These are phyloP conservation scores for Ormyrus thymus DNA, from an alignment of 2,888 invertebrate genomes.

Conservation along the genomic window DNA sequence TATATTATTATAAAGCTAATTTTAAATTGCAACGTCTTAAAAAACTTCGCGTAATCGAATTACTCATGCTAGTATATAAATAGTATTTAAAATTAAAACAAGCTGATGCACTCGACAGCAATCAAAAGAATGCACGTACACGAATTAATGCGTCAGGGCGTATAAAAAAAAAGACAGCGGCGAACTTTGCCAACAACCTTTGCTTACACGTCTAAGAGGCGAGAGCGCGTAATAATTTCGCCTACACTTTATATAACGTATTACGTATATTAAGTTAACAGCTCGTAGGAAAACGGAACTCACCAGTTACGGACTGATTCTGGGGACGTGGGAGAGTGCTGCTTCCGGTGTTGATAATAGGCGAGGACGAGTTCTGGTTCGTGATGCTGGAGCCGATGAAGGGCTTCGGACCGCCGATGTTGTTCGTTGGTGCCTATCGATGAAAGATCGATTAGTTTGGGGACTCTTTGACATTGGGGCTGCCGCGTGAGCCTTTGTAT, in stretches of 20 bases:
- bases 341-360: conserved; percentile 66
- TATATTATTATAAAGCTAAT: no score
- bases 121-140: no score
- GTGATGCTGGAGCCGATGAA: conserved; percentile 69
- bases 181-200: no score
- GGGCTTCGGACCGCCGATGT: conserved; percentile 70
- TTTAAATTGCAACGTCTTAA: no score
- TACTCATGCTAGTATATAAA: no score
- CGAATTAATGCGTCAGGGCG: no score
- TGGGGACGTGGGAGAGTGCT: conserved; percentile 70
- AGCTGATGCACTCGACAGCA: no score
- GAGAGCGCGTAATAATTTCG: background rate
- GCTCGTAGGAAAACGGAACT: conserved; percentile 58
- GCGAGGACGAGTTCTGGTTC: conserved; percentile 65
- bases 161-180: no score
- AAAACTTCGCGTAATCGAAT: no score
- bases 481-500: background rate
- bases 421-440: conserved; percentile 68
- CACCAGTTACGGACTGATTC: conserved; percentile 73
- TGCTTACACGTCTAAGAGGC: background rate
- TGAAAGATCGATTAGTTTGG: background rate
- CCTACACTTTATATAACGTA: conserved; percentile 19
- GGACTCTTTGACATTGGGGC: background rate
- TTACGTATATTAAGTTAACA: background rate
- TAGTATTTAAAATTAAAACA: no score